Base-by-base conservation (phyloP, 2,888 invertebrate genomes). In the Lordiphosa fenestrarum region DNA sequence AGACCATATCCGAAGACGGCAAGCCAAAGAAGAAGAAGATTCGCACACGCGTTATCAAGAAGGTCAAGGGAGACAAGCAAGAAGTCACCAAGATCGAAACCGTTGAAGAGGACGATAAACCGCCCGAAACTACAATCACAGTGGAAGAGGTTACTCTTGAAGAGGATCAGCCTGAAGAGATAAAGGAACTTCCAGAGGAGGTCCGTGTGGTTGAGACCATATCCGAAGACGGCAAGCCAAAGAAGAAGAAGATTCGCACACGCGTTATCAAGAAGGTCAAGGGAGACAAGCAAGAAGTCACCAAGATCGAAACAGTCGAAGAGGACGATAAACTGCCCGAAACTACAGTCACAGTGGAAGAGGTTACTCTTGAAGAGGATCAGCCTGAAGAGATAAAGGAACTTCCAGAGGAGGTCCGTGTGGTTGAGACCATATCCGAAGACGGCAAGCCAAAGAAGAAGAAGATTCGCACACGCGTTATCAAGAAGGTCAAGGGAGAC, bases 251-350 rank as follows among this genome's bases (percentile, higher is more conserved):
- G 55, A 64, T 64, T n/a, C 60, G 60, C 25, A 64, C 64, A 15
- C 64, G 66, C 2, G 57, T 67, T 0, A 64, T 67, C 41, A 67
- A 67, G 44, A 67, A 67, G 60, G 53, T 67, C 23, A 67, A 65
- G 65, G 66, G 66, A n/a, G 66, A 64, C 15, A 56, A 56, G 10
- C 56, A 56, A 13, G 56, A 56, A 42, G 44, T 56, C 10, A 56
- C 56, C 2, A 56, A 56, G 35, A 56, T 56, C 21, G 56, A 56
- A 35, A 56, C 50, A 6, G 50, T 56, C 15, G 56, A 56, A n/a
- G 56, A 56, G 23, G 56, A 56, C 12, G 56, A 56, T 19, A 56
- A 56, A 1, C 33, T 33, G n/a, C 50, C 56, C 1, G 44, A 56
- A 9, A 48, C 47, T 4, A 57, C 50, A 4, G 54, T 62, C n/a